Percentiles rank a stretch among this genome's conserved stretches.
phyloP scores from a whole-genome alignment of 2,797 vertebrate genomes.

The Characodon lateralis region DNA sequence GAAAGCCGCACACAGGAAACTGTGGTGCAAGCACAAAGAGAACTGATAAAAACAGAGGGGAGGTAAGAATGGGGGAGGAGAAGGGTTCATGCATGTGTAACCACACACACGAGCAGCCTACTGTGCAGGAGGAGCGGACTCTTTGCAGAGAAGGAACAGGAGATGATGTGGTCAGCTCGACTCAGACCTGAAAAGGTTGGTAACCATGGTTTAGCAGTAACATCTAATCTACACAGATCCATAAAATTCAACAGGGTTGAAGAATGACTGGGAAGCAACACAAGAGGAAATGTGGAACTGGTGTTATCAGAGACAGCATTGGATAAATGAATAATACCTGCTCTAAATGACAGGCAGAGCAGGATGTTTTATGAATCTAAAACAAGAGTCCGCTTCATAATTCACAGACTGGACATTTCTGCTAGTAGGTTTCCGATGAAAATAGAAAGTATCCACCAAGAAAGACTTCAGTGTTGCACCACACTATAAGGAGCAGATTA shows the following conservation, averaged over 20 bases:
- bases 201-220: conserved; percentile 56
- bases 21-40: conserved; percentile 62
- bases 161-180: conserved; percentile 46
- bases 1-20: conserved; percentile 41
- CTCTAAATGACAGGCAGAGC: conserved; percentile 3
- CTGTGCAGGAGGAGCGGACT: conserved; percentile 61
- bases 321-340: not conserved
- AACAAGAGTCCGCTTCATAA: not conserved
- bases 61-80: conserved; percentile 19
- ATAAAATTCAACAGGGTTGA: conserved; percentile 2
- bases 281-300: not conserved
- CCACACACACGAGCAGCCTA: conserved; percentile 55
- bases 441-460: not conserved
- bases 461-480: not conserved
- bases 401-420: not conserved
- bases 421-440: conserved; percentile 4
- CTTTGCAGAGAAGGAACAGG: conserved; percentile 57
- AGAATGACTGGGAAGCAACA: not conserved
- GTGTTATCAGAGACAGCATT: not conserved
- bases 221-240: conserved; percentile 18
- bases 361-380: not conserved
- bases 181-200: conserved; percentile 67
- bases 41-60: conserved; percentile 44
- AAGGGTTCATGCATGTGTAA: conserved; percentile 35
- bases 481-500: conserved; percentile 10